A percentile compares a stretch with the other conserved stretches of the same genome.
Evolutionary conservation across 2,888 invertebrate genomes (phyloP).

Genomic region (Leucania comma): DNA sequence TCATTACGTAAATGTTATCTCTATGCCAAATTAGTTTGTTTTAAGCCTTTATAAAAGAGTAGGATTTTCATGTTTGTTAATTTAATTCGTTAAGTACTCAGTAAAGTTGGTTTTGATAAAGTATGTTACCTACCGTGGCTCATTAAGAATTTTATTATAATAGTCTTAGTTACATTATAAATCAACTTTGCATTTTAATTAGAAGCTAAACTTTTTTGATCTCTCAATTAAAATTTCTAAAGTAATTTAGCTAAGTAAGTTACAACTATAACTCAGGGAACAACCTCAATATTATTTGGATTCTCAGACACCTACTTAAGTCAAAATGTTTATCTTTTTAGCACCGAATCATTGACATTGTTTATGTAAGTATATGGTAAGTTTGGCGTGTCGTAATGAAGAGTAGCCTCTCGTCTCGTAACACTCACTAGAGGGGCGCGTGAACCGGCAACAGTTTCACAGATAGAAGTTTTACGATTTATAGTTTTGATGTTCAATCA

Average conservation of each 20-base stretch:
- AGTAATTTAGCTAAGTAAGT: background rate
- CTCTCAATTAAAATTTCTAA: background rate
- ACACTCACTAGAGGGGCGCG: conserved; percentile 67
- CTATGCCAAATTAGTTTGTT: conserved; percentile 34
- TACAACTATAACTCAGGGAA: background rate
- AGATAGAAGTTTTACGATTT: conserved; percentile 62
- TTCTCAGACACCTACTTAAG: background rate
- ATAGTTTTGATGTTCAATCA: conserved; percentile 60
- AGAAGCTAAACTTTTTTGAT: background rate
- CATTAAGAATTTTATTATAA: background rate
- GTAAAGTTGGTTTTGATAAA: background rate
- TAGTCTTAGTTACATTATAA: background rate
- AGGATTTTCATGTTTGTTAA: conserved; percentile 8
- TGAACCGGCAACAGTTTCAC: conserved; percentile 64
- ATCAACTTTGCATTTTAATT: background rate
- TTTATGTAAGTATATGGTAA: conserved; percentile 77
- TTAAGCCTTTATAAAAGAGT: conserved; percentile 26
- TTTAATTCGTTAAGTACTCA: conserved; percentile 5
- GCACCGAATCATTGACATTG: conserved; percentile 69
- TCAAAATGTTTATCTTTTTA: conserved; percentile 32
- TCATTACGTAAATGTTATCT: conserved; percentile 45
- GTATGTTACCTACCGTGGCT: background rate
- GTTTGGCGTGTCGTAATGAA: conserved; percentile 74
- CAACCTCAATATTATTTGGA: background rate
- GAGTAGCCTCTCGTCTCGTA: conserved; percentile 73